phyloP scores from a whole-genome alignment of 2,797 vertebrate genomes.

The Novumbra hubbsi region DNA sequence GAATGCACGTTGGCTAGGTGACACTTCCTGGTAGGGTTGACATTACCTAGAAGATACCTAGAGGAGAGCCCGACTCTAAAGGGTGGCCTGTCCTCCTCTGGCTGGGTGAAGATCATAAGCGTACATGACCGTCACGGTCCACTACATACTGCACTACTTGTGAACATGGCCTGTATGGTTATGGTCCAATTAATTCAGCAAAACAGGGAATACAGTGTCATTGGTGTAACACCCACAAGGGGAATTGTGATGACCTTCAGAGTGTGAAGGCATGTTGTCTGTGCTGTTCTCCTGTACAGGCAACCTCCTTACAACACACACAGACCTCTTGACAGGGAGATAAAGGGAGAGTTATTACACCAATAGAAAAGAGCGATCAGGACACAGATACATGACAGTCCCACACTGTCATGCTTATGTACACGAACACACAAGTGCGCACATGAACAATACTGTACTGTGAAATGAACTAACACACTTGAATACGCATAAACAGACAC shows the following conservation, averaged over 20 bases:
- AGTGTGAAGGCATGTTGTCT: constrained; percentile 41
- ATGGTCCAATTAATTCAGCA: neutral
- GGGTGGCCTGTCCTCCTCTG: no score
- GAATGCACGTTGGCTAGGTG: no score
- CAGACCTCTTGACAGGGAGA: constrained; percentile 50
- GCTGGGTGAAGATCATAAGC: no score
- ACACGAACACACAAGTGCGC: neutral
- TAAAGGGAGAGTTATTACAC: constrained; percentile 52
- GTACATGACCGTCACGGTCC: neutral
- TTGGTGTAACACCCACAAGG: constrained; percentile 6
- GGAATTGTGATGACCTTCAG: constrained; percentile 51
- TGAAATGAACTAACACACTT: constrained; percentile 1
- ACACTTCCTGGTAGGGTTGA: no score
- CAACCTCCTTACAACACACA: constrained; percentile 50
- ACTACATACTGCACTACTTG: neutral
- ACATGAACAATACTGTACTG: neutral
- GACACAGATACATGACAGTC: neutral
- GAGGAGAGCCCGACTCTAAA: no score
- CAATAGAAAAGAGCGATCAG: constrained; percentile 37
- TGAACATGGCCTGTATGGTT: neutral
- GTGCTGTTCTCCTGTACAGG: constrained; percentile 39
- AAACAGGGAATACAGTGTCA: neutral
- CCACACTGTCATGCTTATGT: constrained; percentile 11
- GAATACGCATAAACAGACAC: neutral
- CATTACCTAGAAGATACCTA: no score